These are phyloP conservation scores for Drosophila varians DNA, from an alignment of 1,140 invertebrate genomes.

Conservation along the genomic window DNA sequence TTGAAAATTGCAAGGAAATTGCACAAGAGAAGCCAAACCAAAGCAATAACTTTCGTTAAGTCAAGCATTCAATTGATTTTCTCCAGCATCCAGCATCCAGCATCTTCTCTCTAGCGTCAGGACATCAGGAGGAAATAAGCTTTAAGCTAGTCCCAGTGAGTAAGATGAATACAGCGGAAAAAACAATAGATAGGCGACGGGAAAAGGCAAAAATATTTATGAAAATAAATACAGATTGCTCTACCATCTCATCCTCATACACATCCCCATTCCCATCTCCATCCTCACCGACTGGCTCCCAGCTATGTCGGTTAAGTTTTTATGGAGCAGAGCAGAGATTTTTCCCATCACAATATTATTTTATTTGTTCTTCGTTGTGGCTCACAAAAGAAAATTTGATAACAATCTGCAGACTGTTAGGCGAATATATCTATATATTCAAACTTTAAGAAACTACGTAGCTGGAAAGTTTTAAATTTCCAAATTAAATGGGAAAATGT, in stretches of 20 bases:
- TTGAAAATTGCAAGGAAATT: constrained; percentile 40
- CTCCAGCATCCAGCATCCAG: constrained; percentile 7
- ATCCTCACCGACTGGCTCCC: background rate
- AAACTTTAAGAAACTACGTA: constrained; percentile 28
- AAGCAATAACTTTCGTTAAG: constrained; percentile 50
- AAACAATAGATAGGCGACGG: constrained; percentile 20
- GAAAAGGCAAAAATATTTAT: constrained; percentile 38
- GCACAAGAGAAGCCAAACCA: constrained; percentile 32
- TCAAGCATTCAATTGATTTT: constrained; percentile 59
- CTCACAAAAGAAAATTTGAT: constrained; percentile 49
- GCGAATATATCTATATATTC: constrained; percentile 9
- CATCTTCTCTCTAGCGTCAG: constrained; percentile 23
- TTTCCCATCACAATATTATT: constrained; percentile 37
- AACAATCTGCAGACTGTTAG: constrained; percentile 48
- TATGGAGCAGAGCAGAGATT: constrained; percentile 28
- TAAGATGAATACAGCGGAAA: background rate
- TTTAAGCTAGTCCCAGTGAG: constrained; percentile 9
- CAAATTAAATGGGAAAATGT: background rate
- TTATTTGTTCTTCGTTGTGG: constrained; percentile 43
- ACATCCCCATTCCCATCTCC: background rate
- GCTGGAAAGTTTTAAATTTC: constrained; percentile 3
- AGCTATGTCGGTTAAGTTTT: constrained; percentile 48
- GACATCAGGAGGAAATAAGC: constrained; percentile 38
- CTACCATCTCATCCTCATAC: background rate
- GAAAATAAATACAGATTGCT: constrained; percentile 45